Percentiles rank a stretch among this genome's conserved stretches.
Evolutionary conservation across 2,797 vertebrate genomes (phyloP).

Genomic region (Chelon auratus): DNA sequence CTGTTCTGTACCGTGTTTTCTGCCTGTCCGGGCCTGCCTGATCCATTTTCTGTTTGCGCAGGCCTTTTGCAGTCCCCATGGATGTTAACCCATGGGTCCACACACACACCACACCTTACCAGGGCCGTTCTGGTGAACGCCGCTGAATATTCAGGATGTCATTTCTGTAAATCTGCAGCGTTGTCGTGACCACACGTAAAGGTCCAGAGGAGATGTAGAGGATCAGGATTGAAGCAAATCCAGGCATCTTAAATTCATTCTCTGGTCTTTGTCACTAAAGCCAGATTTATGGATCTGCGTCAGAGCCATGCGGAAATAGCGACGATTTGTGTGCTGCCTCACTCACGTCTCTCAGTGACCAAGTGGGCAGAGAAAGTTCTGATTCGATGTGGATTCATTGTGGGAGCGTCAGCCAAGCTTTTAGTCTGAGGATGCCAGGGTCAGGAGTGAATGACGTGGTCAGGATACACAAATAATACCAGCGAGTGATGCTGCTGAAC

Average conservation of each 20-base stretch:
- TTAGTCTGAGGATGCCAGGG: not conserved
- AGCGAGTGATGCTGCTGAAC: not conserved
- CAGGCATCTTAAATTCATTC: not conserved
- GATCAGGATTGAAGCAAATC: not conserved
- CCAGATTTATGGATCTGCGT: no score
- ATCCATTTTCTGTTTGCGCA: slow-evolving; percentile 35
- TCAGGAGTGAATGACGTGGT: no score
- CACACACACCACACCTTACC: not conserved
- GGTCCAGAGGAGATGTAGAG: not conserved
- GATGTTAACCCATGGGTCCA: slow-evolving; percentile 27
- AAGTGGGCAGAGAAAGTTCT: no score
- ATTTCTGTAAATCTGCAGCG: not conserved
- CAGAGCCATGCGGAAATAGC: no score
- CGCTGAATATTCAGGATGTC: not conserved
- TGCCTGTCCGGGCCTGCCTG: slow-evolving; percentile 50
- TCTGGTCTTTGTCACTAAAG: not conserved
- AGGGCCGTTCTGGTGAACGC: not conserved
- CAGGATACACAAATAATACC: no score
- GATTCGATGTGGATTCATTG: no score
- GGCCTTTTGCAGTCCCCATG: slow-evolving; percentile 37
- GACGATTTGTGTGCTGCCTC: no score
- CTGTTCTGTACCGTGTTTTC: slow-evolving; percentile 22
- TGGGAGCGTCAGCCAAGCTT: no score
- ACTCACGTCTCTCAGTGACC: no score
- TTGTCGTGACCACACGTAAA: no score